phyloP scores from a whole-genome alignment of 2,797 vertebrate species.

The Manis crassicaudata region DNA sequence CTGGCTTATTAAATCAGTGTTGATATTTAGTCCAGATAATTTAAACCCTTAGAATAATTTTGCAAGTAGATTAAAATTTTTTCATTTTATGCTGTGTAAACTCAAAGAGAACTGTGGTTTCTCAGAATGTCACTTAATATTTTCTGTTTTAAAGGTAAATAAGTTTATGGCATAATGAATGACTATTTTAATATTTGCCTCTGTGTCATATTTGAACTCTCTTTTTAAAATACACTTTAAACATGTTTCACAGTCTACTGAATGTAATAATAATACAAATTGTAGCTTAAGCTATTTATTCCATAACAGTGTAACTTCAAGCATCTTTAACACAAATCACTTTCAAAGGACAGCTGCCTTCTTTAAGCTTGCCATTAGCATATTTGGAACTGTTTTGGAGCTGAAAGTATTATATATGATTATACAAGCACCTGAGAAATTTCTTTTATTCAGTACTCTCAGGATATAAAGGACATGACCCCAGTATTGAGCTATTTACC shows the following conservation, averaged over 20 bases:
- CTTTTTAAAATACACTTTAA: slow-evolving; percentile 20
- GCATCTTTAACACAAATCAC: background rate
- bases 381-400: background rate
- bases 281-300: background rate
- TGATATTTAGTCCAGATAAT: background rate
- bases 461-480: background rate
- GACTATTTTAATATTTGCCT: background rate
- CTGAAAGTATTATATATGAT: background rate
- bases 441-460: background rate
- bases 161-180: background rate
- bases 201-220: background rate
- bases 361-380: background rate
- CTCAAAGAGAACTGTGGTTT: background rate
- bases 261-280: background rate
- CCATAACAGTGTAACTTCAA: background rate
- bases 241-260: background rate
- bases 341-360: background rate
- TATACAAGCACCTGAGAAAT: background rate
- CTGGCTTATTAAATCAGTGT: background rate
- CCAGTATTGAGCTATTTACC: background rate
- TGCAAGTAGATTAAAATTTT: background rate
- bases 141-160: slow-evolving; percentile 38
- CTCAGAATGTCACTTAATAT: background rate
- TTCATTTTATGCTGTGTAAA: background rate
- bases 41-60: background rate